A percentile compares a stretch with the other conserved stretches of the same genome.
These are phyloP conservation scores for Muntiacus reevesi DNA, from an alignment of 2,113 vertebrate species.

Conservation along the genomic window DNA sequence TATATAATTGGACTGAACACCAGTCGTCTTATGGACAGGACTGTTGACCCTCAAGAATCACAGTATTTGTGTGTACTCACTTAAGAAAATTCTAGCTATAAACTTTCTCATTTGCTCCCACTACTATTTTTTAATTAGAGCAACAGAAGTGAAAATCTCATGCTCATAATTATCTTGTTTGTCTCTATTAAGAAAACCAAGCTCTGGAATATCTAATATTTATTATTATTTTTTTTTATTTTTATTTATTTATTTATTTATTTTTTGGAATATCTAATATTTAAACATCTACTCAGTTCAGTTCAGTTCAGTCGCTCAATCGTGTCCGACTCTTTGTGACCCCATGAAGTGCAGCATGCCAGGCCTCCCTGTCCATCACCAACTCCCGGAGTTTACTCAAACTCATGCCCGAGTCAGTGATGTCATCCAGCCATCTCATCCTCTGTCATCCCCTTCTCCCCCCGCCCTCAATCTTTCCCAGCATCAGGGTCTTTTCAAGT, in stretches of 20 bases:
- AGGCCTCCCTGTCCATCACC: too few species aligned
- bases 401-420: too few species aligned
- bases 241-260: too few species aligned
- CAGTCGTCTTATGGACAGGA: neutral
- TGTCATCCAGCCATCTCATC: too few species aligned
- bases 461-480: too few species aligned
- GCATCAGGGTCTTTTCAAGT: too few species aligned
- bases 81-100: neutral
- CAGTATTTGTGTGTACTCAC: neutral
- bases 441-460: too few species aligned
- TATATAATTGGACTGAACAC: neutral
- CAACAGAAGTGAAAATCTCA: neutral
- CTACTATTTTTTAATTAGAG: neutral
- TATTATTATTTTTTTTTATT: too few species aligned
- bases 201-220: neutral
- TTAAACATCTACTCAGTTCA: neutral
- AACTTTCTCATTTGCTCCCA: neutral
- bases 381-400: too few species aligned
- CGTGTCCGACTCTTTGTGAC: too few species aligned
- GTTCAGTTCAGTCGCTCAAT: too few species aligned
- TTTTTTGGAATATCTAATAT: neutral
- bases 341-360: too few species aligned
- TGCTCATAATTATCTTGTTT: neutral
- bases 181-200: neutral
- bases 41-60: neutral